These are phyloP conservation scores for Polypterus bichir DNA, from an alignment of 2,113 vertebrate species.

Conservation along the genomic window DNA sequence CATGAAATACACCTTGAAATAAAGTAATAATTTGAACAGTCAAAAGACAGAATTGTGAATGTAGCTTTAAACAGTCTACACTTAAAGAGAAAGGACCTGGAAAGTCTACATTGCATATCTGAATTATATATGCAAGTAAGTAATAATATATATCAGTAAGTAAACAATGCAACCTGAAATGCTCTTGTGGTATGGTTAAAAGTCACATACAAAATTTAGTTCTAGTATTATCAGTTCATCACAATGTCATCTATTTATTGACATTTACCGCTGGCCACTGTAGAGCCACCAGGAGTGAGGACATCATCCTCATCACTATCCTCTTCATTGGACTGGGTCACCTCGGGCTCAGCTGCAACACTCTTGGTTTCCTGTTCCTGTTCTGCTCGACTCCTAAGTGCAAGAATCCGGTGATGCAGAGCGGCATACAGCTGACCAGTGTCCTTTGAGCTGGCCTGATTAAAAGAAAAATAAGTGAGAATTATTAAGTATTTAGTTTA, in stretches of 20 bases:
- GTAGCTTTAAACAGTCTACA: too few relatives aligned
- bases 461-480: background rate
- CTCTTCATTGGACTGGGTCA: slow-evolving; percentile 76
- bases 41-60: too few relatives aligned
- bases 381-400: slow-evolving; percentile 74
- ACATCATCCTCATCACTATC: slow-evolving; percentile 81
- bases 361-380: slow-evolving; percentile 69
- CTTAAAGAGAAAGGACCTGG: too few relatives aligned
- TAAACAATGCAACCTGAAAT: background rate
- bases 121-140: background rate
- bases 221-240: background rate
- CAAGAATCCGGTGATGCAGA: slow-evolving; percentile 87
- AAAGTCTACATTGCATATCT: too few relatives aligned
- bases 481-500: too few relatives aligned
- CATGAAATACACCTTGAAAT: too few relatives aligned
- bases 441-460: slow-evolving; percentile 90
- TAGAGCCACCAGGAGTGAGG: slow-evolving; percentile 48
- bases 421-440: slow-evolving; percentile 86
- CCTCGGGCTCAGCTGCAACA: slow-evolving; percentile 55
- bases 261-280: slow-evolving; percentile 48
- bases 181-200: background rate
- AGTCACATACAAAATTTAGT: background rate
- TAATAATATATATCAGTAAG: background rate
- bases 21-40: too few relatives aligned
- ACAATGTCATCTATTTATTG: background rate